Evolutionary conservation across 2,888 invertebrate genomes (phyloP), one percentile per base, ranked within the genome.

Genomic region (Agrilus cyanescens): DNA sequence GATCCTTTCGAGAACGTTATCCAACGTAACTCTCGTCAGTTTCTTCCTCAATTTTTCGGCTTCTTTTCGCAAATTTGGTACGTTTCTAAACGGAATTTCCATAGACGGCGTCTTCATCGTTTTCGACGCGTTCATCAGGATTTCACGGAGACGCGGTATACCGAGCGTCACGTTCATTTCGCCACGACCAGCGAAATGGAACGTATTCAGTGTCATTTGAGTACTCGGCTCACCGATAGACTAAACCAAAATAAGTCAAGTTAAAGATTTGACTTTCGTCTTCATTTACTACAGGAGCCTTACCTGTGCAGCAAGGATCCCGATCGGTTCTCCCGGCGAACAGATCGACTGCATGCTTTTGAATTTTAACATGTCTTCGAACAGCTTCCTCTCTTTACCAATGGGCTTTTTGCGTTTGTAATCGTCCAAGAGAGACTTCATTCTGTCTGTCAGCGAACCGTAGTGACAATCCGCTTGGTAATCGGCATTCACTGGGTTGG

Each of bases 161-260:
- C 98, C 98, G n/a, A 99, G 74, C 0, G 98, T 98, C 0, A 99
- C 97, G 72, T 99, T 99, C 96, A 98, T 98, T 69, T 98, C 98
- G 73, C 97, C 96, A 69, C 96, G 82, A 61, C 98, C 98, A 56
- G 98, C 98, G 66, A 98, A 98, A 63, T 99, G 98, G 68, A 99
- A 99, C 32, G 98, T 99, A 67, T 99, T 99, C 62, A 99, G 70
- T 57, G 98, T 99, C 98, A 99, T 98, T 75, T 99, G 98, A 45
- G 98, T 99, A 2, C 97, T 97, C 0, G 98, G 98, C 67, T 99
- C 98, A 44, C 98, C 98, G 47, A 99, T 85, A 1, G 95, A 95
- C 72, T 65, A 47, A 45, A 59, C 53, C 37, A 41, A 25, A 25
- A 25, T 25, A 25, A 10, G 10, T 20, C 20, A 20, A 4, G 7